A percentile compares a stretch with the other conserved stretches of the same genome.
Evolutionary conservation across 2,113 vertebrate genomes (phyloP).

Genomic region (Ptyas mucosa): DNA sequence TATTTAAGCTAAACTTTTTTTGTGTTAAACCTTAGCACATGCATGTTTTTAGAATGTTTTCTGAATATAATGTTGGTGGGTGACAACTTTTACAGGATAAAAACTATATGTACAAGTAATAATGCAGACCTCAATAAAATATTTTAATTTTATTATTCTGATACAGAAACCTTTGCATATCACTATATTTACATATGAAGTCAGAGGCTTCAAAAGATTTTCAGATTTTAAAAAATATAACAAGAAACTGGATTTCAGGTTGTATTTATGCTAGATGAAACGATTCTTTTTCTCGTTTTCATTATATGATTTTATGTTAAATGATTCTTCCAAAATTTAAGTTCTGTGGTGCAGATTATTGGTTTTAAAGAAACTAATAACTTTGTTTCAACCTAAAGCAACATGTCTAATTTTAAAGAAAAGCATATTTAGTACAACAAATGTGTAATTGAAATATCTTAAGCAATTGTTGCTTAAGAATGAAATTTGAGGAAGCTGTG

Average conservation of each 20-base stretch:
- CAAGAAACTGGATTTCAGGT: constrained; percentile 51
- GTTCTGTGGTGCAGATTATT: not conserved
- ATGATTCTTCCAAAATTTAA: not conserved
- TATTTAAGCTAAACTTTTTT: not conserved
- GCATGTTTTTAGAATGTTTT: constrained; percentile 4
- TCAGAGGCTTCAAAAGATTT: constrained; percentile 58
- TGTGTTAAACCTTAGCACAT: not conserved
- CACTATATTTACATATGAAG: constrained; percentile 61
- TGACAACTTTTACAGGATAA: constrained; percentile 54
- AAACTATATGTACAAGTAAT: constrained; percentile 70
- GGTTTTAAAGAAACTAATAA: not conserved
- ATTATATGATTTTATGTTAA: not conserved
- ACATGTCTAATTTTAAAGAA: not conserved
- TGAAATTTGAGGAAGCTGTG: not conserved
- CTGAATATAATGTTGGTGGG: constrained; percentile 3
- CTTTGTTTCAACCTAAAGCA: not conserved
- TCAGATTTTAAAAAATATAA: constrained; percentile 62
- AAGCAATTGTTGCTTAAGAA: not conserved
- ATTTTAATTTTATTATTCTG: constrained; percentile 72
- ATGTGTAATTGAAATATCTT: not conserved
- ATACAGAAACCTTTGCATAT: constrained; percentile 77
- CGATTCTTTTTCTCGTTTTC: constrained; percentile 32
- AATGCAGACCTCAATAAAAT: constrained; percentile 73
- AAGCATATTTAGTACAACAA: not conserved
- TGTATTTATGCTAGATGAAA: constrained; percentile 54